A percentile compares a stretch with the other conserved stretches of the same genome.
Evolutionary conservation across 2,797 vertebrate genomes (phyloP).

Genomic region (Diceros bicornis): DNA sequence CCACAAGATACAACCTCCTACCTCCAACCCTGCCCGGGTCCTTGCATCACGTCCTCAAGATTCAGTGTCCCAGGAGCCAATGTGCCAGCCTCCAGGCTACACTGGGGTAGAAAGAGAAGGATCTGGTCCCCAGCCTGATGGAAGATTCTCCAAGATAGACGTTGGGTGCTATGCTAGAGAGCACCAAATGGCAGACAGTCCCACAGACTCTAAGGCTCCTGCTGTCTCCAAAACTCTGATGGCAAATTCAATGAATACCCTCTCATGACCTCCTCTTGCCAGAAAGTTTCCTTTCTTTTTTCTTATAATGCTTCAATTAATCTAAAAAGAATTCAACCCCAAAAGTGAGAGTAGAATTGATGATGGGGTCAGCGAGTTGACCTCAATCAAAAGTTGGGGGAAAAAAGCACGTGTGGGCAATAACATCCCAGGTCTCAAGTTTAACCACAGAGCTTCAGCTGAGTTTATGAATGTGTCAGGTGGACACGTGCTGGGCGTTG

Average conservation of each 20-base stretch:
- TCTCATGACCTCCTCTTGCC: not conserved
- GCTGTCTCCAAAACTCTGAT: not conserved
- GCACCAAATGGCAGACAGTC: not conserved
- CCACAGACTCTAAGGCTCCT: not conserved
- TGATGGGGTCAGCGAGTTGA: not conserved
- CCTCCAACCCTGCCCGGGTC: not conserved
- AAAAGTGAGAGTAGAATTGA: not conserved
- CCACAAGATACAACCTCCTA: not conserved
- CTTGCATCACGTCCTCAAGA: not conserved
- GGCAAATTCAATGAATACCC: not conserved
- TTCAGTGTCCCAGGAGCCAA: not conserved
- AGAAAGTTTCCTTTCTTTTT: not conserved
- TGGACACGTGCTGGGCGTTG: not conserved
- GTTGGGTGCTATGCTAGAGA: not conserved
- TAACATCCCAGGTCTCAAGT: not conserved
- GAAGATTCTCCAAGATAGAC: not conserved
- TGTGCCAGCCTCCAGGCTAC: not conserved
- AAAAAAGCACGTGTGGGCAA: not conserved
- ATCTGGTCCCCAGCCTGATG: not conserved
- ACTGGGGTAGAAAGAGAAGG: not conserved
- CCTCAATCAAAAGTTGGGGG: not conserved
- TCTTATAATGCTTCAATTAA: constrained; percentile 28
- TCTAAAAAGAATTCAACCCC: constrained; percentile 48
- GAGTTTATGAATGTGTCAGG: not conserved
- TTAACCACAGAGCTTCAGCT: not conserved